These are phyloP conservation scores for Orussus abietinus DNA, from an alignment of 1,140 invertebrate species.

Conservation along the genomic window DNA sequence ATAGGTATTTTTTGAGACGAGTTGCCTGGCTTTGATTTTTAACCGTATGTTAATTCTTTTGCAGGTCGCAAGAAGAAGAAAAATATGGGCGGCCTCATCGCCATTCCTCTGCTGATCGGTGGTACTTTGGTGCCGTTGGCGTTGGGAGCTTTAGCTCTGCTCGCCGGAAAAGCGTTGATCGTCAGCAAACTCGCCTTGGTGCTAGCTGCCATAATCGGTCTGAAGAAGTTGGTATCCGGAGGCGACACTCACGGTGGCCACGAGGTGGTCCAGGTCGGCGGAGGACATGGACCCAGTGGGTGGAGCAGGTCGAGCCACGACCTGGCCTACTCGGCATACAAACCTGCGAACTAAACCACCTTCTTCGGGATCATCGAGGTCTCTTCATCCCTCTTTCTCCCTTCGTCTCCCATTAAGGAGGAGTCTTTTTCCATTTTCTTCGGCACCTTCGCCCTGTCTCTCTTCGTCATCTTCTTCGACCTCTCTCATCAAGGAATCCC, in stretches of 20 bases:
- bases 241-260: slow-evolving; percentile 61
- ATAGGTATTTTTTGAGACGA: too few relatives aligned
- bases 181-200: slow-evolving; percentile 78
- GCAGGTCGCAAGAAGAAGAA: slow-evolving; percentile 65
- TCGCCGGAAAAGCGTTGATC: slow-evolving; percentile 80
- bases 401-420: neutral
- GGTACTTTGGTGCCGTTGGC: slow-evolving; percentile 75
- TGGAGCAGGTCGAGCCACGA: slow-evolving; percentile 51
- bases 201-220: slow-evolving; percentile 74
- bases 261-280: slow-evolving; percentile 66
- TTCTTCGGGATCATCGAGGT: neutral
- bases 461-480: neutral
- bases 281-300: slow-evolving; percentile 57
- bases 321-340: slow-evolving; percentile 49
- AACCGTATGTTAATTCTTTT: slow-evolving; percentile 13
- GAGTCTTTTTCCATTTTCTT: neutral
- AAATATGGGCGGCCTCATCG: slow-evolving; percentile 65
- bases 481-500: too few relatives aligned
- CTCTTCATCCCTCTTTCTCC: neutral
- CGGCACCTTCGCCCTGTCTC: neutral
- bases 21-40: too few relatives aligned
- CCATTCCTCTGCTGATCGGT: slow-evolving; percentile 72
- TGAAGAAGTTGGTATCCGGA: slow-evolving; percentile 73
- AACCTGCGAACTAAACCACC: slow-evolving; percentile 29
- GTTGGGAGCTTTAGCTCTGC: slow-evolving; percentile 70